Conservation (phyloP, 1,140 invertebrate species). For the Meloidogyne exigua region DNA sequence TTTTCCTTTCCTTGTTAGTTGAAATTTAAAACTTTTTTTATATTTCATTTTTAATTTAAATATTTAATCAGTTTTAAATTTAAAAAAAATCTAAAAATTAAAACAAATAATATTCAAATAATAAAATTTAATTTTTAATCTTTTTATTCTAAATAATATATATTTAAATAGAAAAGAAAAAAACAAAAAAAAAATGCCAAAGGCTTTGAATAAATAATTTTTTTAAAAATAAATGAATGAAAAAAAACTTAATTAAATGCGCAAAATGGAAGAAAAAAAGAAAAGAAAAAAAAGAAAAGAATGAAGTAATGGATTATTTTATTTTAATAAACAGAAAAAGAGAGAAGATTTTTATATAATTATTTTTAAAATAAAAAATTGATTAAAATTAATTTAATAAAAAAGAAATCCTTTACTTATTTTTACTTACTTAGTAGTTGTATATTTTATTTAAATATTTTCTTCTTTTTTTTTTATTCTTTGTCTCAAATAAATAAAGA, state of each 20-base stretch:
- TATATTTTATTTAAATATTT: too few species aligned
- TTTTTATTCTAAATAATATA: neutral
- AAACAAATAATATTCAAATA: neutral
- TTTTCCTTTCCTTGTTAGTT: too few species aligned
- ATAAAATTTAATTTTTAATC: neutral
- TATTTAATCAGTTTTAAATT: neutral
- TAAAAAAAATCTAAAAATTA: neutral
- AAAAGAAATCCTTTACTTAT: too few species aligned
- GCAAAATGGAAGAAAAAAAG: neutral
- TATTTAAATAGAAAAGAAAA: neutral
- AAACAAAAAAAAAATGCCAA: neutral
- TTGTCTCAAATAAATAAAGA: too few species aligned
- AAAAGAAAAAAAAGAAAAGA: neutral
- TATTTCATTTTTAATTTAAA: neutral
- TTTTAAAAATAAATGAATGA: neutral
- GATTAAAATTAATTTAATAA: too few species aligned
- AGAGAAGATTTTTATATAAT: neutral
- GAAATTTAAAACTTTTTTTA: too few species aligned
- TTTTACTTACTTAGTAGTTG: too few species aligned
- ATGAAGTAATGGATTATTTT: neutral
- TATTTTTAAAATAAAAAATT: too few species aligned
- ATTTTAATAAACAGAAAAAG: neutral
- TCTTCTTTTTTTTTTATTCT: too few species aligned
- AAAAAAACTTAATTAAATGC: neutral
- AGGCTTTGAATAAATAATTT: neutral